Conservation (phyloP, 2,888 invertebrate species). For the Ormyrus labotus region DNA sequence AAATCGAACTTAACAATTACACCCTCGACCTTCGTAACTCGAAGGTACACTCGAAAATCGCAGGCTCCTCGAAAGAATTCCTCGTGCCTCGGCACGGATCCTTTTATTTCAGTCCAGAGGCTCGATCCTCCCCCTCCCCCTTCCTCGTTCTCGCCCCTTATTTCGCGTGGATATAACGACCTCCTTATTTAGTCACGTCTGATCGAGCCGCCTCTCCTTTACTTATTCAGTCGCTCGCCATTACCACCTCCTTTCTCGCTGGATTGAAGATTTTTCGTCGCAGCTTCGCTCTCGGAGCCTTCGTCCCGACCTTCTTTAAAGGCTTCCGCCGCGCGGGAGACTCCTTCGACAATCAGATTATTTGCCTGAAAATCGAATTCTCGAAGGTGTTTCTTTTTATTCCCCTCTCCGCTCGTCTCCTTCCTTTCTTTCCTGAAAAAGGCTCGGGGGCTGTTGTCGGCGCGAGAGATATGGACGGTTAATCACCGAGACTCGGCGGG, state of each 20-base stretch:
- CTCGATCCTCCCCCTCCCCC: neutral
- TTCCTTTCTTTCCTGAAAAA: neutral
- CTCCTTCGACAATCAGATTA: conserved; percentile 45
- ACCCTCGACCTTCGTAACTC: no score
- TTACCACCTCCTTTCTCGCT: neutral
- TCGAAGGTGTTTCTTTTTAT: conserved; percentile 6
- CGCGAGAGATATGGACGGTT: conserved; percentile 5
- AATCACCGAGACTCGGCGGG: neutral
- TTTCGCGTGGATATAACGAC: conserved; percentile 38
- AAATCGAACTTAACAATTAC: no score
- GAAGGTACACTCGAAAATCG: no score
- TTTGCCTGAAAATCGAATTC: conserved; percentile 49
- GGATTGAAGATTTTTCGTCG: conserved; percentile 14
- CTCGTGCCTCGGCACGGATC: neutral
- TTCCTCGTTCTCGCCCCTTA: neutral
- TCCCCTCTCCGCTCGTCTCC: neutral
- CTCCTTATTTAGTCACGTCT: conserved; percentile 53
- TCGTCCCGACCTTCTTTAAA: conserved; percentile 18
- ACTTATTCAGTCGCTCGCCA: conserved; percentile 42
- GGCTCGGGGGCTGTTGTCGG: neutral
- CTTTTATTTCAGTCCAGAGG: neutral
- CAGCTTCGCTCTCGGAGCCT: neutral
- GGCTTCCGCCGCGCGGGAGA: conserved; percentile 4
- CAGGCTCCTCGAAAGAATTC: no score
- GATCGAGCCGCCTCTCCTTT: conserved; percentile 41